Conservation (phyloP, 2,888 invertebrate genomes). For the Petrolisthes cinctipes region DNA sequence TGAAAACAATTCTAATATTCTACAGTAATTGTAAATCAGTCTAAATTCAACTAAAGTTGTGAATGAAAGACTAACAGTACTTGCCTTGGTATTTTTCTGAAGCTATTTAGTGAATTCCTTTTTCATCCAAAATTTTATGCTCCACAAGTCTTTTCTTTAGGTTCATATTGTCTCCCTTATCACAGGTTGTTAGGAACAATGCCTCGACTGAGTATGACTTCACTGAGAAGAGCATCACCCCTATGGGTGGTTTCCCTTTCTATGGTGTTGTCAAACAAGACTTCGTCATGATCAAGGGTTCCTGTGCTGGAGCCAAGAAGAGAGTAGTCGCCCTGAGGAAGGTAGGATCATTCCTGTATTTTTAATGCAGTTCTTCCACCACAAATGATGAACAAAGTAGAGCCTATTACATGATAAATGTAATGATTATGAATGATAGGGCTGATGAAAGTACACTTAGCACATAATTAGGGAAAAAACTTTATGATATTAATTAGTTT, state of each 20-base stretch:
- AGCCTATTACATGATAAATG: background rate
- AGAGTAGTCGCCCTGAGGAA: constrained; percentile 95
- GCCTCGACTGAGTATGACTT: constrained; percentile 97
- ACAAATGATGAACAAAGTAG: background rate
- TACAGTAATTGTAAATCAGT: too few relatives aligned
- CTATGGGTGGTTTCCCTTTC: constrained; percentile 99
- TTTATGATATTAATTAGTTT: constrained; percentile 24
- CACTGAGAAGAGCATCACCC: constrained; percentile 96
- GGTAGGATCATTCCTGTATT: constrained; percentile 74
- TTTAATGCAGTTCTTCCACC: constrained; percentile 23
- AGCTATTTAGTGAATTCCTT: too few relatives aligned
- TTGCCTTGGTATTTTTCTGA: too few relatives aligned
- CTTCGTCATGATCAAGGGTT: constrained; percentile 97
- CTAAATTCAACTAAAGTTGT: too few relatives aligned
- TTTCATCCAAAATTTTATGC: too few relatives aligned
- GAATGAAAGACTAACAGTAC: too few relatives aligned
- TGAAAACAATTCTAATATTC: too few relatives aligned
- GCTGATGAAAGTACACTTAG: background rate
- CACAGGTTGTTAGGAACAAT: constrained; percentile 91
- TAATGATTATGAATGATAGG: constrained; percentile 3
- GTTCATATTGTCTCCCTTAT: background rate
- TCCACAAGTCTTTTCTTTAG: background rate
- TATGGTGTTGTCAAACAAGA: constrained; percentile 99
- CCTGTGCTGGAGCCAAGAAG: constrained; percentile 96
- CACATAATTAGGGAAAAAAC: background rate